These are phyloP conservation scores for Alaudala cheleensis DNA, from an alignment of 2,113 vertebrate genomes.

Conservation along the genomic window DNA sequence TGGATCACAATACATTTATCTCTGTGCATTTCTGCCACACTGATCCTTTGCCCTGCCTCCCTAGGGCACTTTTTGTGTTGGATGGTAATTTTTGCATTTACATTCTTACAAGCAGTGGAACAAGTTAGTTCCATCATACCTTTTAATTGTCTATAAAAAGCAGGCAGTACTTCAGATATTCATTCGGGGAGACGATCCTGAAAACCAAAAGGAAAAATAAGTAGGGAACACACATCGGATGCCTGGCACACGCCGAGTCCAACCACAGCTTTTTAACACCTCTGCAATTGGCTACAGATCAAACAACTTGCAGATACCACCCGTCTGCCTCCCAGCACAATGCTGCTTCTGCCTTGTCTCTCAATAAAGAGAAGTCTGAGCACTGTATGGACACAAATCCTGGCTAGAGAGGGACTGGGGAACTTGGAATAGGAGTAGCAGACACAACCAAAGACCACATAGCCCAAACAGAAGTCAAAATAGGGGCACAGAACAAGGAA, in stretches of 20 bases:
- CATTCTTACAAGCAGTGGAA: not conserved
- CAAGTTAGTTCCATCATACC: not conserved
- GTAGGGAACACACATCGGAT: not conserved
- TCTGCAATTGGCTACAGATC: conserved; percentile 17
- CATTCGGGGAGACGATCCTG: not conserved
- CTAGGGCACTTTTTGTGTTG: not conserved
- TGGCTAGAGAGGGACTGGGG: not conserved
- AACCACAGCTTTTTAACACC: not conserved
- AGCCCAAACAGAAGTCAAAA: not conserved
- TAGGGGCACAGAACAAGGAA: not conserved
- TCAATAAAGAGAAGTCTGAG: not conserved
- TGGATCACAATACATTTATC: not conserved
- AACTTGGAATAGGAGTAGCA: not conserved
- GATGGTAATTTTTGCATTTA: not conserved
- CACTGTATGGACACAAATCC: not conserved
- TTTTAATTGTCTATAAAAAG: not conserved
- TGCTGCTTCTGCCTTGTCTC: not conserved
- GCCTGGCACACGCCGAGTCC: not conserved
- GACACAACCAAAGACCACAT: not conserved
- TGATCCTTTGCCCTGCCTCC: not conserved
- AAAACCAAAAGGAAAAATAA: not conserved
- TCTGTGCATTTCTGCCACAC: not conserved
- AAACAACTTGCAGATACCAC: not conserved
- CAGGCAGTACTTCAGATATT: not conserved
- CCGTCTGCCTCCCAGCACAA: not conserved